These are phyloP conservation scores for Lacerta agilis DNA, from an alignment of 2,797 vertebrate species.

Conservation along the genomic window DNA sequence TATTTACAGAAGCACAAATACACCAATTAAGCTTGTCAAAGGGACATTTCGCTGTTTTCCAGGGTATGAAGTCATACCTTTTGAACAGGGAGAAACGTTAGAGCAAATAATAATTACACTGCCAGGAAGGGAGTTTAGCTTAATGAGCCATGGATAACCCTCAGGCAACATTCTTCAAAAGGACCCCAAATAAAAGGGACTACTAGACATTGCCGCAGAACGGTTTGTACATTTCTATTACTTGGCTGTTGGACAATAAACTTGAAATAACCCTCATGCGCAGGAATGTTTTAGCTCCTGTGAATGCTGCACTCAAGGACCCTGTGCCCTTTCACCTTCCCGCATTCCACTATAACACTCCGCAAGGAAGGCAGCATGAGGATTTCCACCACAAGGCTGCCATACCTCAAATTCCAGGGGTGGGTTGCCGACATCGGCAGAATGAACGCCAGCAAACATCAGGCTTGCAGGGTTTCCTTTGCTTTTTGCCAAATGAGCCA, in stretches of 20 bases:
- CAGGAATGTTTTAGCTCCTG: not conserved
- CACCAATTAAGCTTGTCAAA: conserved; percentile 31
- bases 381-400: not conserved
- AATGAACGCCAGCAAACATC: not conserved
- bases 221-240: conserved; percentile 12
- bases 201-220: conserved; percentile 32
- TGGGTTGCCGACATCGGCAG: not conserved
- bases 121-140: conserved; percentile 41
- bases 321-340: not conserved
- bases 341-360: not conserved
- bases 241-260: conserved; percentile 26
- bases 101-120: conserved; percentile 38
- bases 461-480: too few relatives aligned
- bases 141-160: conserved; percentile 44
- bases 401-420: not conserved
- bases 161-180: conserved; percentile 37
- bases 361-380: not conserved
- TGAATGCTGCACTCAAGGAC: conserved; percentile 34
- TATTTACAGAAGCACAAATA: conserved; percentile 13
- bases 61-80: conserved; percentile 28
- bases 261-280: conserved; percentile 43
- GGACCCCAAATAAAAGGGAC: conserved; percentile 36
- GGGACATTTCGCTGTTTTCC: conserved; percentile 14
- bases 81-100: conserved; percentile 18
- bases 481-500: too few relatives aligned